Conservation (phyloP, 2,888 invertebrate genomes). For the Odontocerum albicorne region DNA sequence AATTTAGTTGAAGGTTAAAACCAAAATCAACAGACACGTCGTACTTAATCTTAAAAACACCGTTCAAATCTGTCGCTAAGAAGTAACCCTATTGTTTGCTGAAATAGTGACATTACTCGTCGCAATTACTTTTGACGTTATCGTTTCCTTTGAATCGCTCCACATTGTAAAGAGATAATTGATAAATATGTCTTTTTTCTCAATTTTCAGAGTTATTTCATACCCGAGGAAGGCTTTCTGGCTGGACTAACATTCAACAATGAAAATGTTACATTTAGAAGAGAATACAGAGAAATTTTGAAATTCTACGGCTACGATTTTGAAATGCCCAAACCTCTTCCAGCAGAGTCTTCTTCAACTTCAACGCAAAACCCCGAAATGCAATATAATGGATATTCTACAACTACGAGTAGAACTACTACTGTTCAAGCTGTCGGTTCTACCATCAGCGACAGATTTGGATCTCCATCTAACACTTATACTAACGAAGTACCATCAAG, state of each 20-base stretch:
- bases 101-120: not conserved
- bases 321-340: conserved; percentile 43
- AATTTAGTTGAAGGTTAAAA: too few species aligned
- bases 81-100: too few species aligned
- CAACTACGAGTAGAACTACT: too few species aligned
- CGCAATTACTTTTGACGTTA: not conserved
- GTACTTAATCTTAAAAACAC: too few species aligned
- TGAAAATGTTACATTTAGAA: conserved; percentile 73
- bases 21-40: too few species aligned
- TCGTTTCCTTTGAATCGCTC: not conserved
- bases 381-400: too few species aligned
- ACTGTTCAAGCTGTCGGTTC: too few species aligned
- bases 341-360: not conserved
- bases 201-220: conserved; percentile 74
- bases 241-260: conserved; percentile 79
- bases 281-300: conserved; percentile 72
- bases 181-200: conserved; percentile 2
- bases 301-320: conserved; percentile 82
- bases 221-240: conserved; percentile 79
- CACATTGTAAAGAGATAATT: too few species aligned
- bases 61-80: too few species aligned
- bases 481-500: too few species aligned
- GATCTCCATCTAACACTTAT: too few species aligned
- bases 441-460: too few species aligned
- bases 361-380: not conserved